These are phyloP conservation scores for Leptinotarsa lineolata DNA, from an alignment of 1,140 invertebrate genomes.

Conservation along the genomic window DNA sequence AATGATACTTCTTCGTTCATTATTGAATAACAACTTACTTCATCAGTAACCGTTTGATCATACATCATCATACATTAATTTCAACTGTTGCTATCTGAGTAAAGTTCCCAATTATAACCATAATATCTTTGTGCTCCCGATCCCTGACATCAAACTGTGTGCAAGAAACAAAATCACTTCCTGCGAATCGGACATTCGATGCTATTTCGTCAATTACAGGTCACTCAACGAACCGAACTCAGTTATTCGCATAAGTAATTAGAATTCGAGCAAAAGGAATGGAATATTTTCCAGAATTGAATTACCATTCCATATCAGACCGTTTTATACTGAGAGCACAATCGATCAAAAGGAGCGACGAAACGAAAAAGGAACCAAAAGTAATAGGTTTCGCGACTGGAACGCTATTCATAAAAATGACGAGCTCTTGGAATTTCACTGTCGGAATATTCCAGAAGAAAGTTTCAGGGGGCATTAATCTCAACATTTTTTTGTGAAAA, in stretches of 20 bases:
- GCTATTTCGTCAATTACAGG: no score
- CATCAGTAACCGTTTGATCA: no score
- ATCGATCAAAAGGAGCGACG: conserved; percentile 18
- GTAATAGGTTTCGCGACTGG: conserved; percentile 3
- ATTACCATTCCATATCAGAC: conserved; percentile 19
- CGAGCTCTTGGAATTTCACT: neutral
- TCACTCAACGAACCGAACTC: neutral
- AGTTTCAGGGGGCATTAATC: conserved; percentile 6
- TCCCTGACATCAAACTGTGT: no score
- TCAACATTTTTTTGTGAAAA: conserved; percentile 4
- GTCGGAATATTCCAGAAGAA: conserved; percentile 6
- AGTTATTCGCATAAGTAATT: neutral
- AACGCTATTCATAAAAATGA: conserved; percentile 14
- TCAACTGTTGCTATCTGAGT: no score
- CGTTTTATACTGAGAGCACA: conserved; percentile 13
- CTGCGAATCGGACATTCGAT: no score
- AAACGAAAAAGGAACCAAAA: conserved; percentile 12
- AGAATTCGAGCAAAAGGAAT: neutral
- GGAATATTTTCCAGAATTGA: conserved; percentile 11
- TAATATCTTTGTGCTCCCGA: no score
- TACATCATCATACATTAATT: no score
- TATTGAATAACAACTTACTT: no score
- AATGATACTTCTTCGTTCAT: no score
- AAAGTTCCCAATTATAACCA: no score
- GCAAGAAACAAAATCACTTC: no score